These are phyloP conservation scores for Lobophora halterata DNA, from an alignment of 2,888 invertebrate species.

Conservation along the genomic window DNA sequence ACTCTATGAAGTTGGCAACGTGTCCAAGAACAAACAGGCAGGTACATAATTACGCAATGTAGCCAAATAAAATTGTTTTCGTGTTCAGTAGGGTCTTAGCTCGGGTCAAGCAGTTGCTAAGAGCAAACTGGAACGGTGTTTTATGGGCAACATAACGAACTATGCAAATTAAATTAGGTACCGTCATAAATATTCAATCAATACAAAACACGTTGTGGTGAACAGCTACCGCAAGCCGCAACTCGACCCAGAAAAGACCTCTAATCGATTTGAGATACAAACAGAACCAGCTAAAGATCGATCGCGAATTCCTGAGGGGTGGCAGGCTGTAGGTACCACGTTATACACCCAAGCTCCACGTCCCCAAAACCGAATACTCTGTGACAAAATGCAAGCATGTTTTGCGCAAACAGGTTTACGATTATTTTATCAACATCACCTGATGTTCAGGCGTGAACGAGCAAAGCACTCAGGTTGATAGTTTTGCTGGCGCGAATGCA, in stretches of 20 bases:
- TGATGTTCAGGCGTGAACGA: slow-evolving; percentile 33
- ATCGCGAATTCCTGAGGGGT: slow-evolving; percentile 16
- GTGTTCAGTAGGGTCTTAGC: too few species aligned
- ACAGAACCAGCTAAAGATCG: slow-evolving; percentile 15
- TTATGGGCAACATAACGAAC: slow-evolving; percentile 11
- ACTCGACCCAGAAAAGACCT: slow-evolving; percentile 2
- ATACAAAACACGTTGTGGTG: slow-evolving; percentile 1
- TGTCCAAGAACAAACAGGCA: slow-evolving; percentile 11
- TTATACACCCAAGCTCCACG: too few species aligned
- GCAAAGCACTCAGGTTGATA: slow-evolving; percentile 36
- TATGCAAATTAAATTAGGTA: slow-evolving; percentile 22
- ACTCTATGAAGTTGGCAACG: not conserved
- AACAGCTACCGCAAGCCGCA: slow-evolving; percentile 6
- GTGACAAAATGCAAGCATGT: slow-evolving; percentile 28
- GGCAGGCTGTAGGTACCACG: slow-evolving; percentile 6
- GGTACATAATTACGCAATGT: slow-evolving; percentile 3
- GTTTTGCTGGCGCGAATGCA: slow-evolving; percentile 40
- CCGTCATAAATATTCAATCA: not conserved
- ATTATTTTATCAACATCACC: slow-evolving; percentile 59
- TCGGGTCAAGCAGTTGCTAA: slow-evolving; percentile 11
- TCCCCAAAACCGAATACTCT: slow-evolving; percentile 15
- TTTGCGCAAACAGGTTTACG: slow-evolving; percentile 54
- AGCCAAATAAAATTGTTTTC: not conserved
- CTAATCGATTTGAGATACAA: slow-evolving; percentile 2
- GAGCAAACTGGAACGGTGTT: slow-evolving; percentile 14